Conservation (phyloP, 1,140 invertebrate species). For the Drosophila prosaltans region DNA sequence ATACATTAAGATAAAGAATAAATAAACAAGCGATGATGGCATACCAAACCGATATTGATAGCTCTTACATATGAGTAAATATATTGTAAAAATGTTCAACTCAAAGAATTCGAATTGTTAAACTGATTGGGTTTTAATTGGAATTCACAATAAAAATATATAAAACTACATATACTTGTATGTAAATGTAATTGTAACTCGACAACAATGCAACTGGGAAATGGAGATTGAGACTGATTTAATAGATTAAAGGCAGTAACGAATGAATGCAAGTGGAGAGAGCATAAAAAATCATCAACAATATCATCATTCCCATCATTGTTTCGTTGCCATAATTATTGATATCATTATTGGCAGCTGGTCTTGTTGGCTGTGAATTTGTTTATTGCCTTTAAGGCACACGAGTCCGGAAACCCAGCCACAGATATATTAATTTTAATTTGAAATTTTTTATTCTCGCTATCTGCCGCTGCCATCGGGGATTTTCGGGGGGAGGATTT, state of each 20-base stretch:
- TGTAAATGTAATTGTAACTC: slow-evolving; percentile 7
- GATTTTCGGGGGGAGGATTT: slow-evolving; percentile 9
- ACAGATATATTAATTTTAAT: slow-evolving; percentile 8
- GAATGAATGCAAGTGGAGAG: not conserved
- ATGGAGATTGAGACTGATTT: not conserved
- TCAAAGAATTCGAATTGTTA: not conserved
- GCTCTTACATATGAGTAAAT: slow-evolving; percentile 2
- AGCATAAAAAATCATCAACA: slow-evolving; percentile 4
- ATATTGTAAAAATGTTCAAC: slow-evolving; percentile 7
- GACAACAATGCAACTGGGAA: not conserved
- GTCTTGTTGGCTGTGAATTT: slow-evolving; percentile 1
- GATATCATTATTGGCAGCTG: slow-evolving; percentile 1
- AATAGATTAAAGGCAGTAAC: slow-evolving; percentile 1
- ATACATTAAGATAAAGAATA: slow-evolving; percentile 1
- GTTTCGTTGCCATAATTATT: not conserved
- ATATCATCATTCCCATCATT: not conserved
- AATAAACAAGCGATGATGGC: not conserved
- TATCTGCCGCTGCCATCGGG: not conserved
- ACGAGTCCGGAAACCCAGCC: not conserved
- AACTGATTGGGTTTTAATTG: slow-evolving; percentile 14
- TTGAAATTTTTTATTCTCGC: not conserved
- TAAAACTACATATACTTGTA: not conserved
- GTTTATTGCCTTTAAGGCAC: slow-evolving; percentile 9
- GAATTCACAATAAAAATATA: slow-evolving; percentile 3
- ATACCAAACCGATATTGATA: slow-evolving; percentile 5